Evolutionary conservation across 2,888 invertebrate genomes (phyloP).

Genomic region (Parascotia fuliginaria): DNA sequence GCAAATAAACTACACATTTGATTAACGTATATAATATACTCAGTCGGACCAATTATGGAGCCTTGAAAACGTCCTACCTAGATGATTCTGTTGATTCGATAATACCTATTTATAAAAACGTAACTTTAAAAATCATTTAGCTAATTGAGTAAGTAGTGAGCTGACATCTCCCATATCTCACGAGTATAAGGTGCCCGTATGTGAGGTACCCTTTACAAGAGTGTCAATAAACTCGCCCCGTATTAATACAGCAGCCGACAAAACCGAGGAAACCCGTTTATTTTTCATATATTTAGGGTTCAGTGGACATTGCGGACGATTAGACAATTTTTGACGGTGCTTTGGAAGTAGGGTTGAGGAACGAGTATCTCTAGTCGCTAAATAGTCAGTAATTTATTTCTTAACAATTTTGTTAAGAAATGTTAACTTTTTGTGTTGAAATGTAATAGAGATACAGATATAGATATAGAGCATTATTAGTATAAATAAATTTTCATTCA

Average conservation of each 20-base stretch:
- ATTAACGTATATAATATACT: no score
- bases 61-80: no score
- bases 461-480: no score
- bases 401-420: no score
- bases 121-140: constrained; percentile 24
- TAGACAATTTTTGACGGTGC: constrained; percentile 5
- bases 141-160: constrained; percentile 26
- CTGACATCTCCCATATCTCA: constrained; percentile 3
- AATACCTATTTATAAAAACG: neutral
- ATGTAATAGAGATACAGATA: no score
- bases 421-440: no score
- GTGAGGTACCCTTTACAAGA: constrained; percentile 20
- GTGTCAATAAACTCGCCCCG: constrained; percentile 48
- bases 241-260: constrained; percentile 48
- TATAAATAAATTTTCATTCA: no score
- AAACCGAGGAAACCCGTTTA: constrained; percentile 45
- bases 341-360: neutral
- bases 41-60: no score
- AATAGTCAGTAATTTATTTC: no score
- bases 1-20: no score
- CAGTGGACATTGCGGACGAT: constrained; percentile 34
- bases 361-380: neutral
- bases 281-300: constrained; percentile 48
- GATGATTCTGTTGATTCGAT: no score
- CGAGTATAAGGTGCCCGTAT: neutral